These are phyloP conservation scores for Picus viridis DNA, from an alignment of 2,797 vertebrate genomes.

Conservation along the genomic window DNA sequence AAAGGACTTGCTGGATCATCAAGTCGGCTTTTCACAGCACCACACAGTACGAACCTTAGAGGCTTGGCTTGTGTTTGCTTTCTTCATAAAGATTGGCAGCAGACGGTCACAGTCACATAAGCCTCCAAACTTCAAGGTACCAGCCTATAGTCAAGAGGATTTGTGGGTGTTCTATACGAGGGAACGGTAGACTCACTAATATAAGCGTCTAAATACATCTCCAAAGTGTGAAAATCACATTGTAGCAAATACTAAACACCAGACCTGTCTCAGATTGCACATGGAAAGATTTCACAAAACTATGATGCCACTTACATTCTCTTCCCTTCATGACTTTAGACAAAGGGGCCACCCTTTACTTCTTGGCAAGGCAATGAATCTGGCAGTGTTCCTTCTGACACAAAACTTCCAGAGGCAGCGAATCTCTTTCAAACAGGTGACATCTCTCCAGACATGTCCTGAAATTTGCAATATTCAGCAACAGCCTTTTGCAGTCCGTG, in stretches of 20 bases:
- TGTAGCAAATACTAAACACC: not conserved
- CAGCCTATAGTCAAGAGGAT: not conserved
- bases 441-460: not conserved
- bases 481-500: not conserved
- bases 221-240: not conserved
- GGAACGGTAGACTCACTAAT: not conserved
- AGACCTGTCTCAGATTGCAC: not conserved
- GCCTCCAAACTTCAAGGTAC: not conserved
- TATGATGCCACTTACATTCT: not conserved
- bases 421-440: not conserved
- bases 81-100: not conserved
- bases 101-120: not conserved
- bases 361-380: not conserved
- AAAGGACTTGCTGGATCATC: slow-evolving; percentile 21
- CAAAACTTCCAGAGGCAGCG: not conserved
- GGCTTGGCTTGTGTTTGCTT: not conserved
- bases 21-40: slow-evolving; percentile 4
- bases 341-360: not conserved
- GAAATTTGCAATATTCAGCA: not conserved
- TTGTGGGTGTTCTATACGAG: not conserved
- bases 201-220: not conserved
- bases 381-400: not conserved
- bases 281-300: not conserved
- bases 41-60: not conserved
- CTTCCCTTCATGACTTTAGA: not conserved